Base-by-base conservation (phyloP, 2,113 vertebrate genomes). In the Labrus mixtus region DNA sequence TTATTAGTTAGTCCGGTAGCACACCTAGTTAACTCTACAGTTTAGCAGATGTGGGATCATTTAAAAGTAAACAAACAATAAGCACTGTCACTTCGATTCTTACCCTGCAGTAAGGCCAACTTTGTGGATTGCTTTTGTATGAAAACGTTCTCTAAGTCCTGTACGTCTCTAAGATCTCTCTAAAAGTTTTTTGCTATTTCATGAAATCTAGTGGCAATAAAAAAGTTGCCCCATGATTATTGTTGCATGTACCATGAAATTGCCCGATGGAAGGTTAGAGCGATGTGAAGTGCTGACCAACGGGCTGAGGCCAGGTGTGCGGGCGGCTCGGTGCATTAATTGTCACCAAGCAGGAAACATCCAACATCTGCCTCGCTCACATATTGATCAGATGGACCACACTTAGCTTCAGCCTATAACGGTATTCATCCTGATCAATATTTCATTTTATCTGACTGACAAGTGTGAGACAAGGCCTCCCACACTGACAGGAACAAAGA, bases 361-460 rank as follows among this genome's bases (percentile, higher is more conserved):
- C 60, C 63, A 78, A 60, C 78, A 57, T 60, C 50, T 73, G 57
- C 72, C 58, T 84, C 68, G 16, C 76, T 79, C 60, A 64, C 39
- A 45, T 81, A 92, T 90, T 77, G 86, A 90, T 87, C 78, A 84
- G 64, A 69, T 58, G 48, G 69, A 64, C 78, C 78, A 73, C 78
- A 72, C 69, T 82, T 85, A 73, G 59, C 76, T 78, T 74, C 36
- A 83, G 67, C 72, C 78, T 51, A 79, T 78, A 73, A 77, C 58
- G 36, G 25, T 73, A 84, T 85, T 73, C 77, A 83, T 83, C 77
- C 37, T 22, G 41, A 90, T 93, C 92, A 89, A 92, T 94, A 87
- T 87, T 92, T 93, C 79, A 93, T 93, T 92, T 91, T 80, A 91
- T 91, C 90, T 88, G 83, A 73, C 69, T 78, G 87, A 88, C 85